These are phyloP conservation scores for Trachelus troglodyta DNA, from an alignment of 2,888 invertebrate genomes.

Conservation along the genomic window DNA sequence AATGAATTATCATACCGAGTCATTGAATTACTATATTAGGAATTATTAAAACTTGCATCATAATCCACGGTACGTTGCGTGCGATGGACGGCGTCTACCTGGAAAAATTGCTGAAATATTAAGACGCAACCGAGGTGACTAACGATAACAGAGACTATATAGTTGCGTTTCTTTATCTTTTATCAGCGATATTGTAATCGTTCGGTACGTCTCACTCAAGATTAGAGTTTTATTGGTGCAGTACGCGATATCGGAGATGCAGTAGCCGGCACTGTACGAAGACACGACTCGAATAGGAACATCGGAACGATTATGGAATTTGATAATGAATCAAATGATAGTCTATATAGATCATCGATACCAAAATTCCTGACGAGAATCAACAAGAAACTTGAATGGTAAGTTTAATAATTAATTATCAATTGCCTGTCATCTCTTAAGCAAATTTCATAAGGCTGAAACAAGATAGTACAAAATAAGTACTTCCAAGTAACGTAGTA, in stretches of 20 bases:
- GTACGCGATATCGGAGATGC: neutral
- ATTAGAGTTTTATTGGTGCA: neutral
- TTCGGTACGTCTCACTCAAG: neutral
- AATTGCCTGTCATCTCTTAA: neutral
- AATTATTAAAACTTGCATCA: neutral
- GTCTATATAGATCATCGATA: neutral
- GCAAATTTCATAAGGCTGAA: neutral
- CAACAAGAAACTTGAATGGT: neutral
- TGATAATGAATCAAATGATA: neutral
- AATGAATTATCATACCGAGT: neutral
- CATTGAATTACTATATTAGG: neutral
- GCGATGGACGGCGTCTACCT: neutral
- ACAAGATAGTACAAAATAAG: neutral
- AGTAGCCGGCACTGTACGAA: neutral
- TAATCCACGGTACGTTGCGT: neutral
- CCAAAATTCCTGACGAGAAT: neutral
- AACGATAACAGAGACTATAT: neutral
- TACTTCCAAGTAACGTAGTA: neutral
- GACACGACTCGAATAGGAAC: neutral
- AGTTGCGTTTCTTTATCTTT: neutral
- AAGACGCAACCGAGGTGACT: neutral
- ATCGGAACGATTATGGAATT: neutral
- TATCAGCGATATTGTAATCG: neutral
- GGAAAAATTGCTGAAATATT: neutral
- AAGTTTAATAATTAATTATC: neutral